phyloP scores from a whole-genome alignment of 2,888 invertebrate genomes.

The Blastobasis adustella region DNA sequence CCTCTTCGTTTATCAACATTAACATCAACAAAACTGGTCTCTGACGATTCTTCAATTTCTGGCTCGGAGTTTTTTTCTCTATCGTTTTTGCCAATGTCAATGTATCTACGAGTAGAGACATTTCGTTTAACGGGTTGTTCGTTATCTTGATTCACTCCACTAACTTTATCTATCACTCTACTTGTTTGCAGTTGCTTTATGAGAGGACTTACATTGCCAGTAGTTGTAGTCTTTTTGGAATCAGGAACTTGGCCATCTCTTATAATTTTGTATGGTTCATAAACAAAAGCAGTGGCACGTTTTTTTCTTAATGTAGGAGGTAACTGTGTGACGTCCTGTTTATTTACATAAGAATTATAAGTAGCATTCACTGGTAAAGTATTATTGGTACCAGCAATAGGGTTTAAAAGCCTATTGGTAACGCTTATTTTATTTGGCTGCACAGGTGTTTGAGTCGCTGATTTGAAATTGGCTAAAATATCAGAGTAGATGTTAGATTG shows the following conservation, averaged over 20 bases:
- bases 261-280: conserved; percentile 68
- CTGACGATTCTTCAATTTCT: conserved; percentile 20
- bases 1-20: conserved; percentile 49
- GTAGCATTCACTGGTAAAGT: conserved; percentile 16
- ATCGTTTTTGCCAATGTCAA: conserved; percentile 54
- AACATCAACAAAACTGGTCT: conserved; percentile 43
- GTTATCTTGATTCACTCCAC: conserved; percentile 32
- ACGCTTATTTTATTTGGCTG: neutral
- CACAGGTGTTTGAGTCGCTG: conserved; percentile 10
- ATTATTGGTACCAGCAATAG: neutral
- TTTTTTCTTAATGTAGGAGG: conserved; percentile 31
- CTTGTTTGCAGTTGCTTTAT: conserved; percentile 60
- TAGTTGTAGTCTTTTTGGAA: conserved; percentile 55
- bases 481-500: conserved; percentile 61
- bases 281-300: conserved; percentile 51
- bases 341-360: conserved; percentile 27
- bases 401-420: conserved; percentile 4
- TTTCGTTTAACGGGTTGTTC: conserved; percentile 41
- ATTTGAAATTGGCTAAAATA: conserved; percentile 59
- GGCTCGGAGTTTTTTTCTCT: conserved; percentile 28
- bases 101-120: conserved; percentile 34
- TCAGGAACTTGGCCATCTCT: conserved; percentile 52
- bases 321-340: conserved; percentile 28
- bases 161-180: conserved; percentile 45
- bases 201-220: conserved; percentile 55